Evolutionary conservation across 2,113 vertebrate genomes (phyloP), one percentile per base, ranked within the genome.

Genomic region (Lophura nycthemera): DNA sequence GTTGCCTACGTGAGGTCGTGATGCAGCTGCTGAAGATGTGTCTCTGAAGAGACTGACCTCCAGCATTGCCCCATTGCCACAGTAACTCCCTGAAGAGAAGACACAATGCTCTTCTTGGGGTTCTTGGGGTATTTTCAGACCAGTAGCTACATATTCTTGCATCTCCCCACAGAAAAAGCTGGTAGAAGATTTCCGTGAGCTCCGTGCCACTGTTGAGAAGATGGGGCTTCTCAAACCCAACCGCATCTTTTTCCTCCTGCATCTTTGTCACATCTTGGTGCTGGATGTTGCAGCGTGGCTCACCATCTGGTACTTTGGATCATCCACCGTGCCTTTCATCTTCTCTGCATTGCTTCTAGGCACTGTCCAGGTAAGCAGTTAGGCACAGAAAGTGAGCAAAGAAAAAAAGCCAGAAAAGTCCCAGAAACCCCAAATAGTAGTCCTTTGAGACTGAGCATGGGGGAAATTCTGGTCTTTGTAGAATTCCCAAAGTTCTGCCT

Each of bases 201-300:
- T 98, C 27, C 98, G 97, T 60, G 94, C 82, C 1, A 57, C 94
- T 0, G 97, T 98, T 8, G 98, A 98, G 95, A 96, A n/a, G 59
- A 97, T 97, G 97, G 98, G 98, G 7, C 97, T 98, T 17, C 92
- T 98, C 83, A 96, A 93, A n/a, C 95, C 98, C 82, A 96, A 87
- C 91, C 83, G 12, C 0, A 5, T 59, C 67, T 98, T 98, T 80
- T 98, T 98, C 93, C 36, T 98, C 13, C 88, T 97, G 7, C 36
- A 19, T 38, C 97, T 98, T 70, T 94, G 97, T 7, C 98, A 98
- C 93, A 98, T 98, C 91, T 69, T 98, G 92, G 24, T 97, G 36
- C 77, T 98, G 81, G 98, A 98, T 40, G 64, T 95, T 2, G 92
- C 95, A 4, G 98, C 98, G 32, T 98, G 98, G 98, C 96, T 98